Percentiles rank a stretch among this genome's conserved stretches.
Evolutionary conservation across 2,888 invertebrate species (phyloP).

Genomic region (Drosophila mimetica): DNA sequence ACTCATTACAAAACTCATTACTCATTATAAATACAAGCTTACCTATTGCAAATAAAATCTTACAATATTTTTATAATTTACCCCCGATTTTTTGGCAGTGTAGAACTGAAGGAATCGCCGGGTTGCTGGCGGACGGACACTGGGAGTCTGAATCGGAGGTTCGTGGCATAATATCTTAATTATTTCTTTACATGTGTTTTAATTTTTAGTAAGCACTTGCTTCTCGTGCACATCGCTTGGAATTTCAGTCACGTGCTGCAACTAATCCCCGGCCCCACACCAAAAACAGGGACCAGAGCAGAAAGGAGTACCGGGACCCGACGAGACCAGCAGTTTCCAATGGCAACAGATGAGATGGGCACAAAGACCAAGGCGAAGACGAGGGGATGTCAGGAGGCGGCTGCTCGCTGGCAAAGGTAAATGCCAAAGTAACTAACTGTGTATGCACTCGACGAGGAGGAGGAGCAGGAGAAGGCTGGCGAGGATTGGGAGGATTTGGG

Average conservation of each 20-base stretch:
- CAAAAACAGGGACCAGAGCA: slow-evolving; percentile 11
- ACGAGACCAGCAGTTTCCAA: slow-evolving; percentile 30
- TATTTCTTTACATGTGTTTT: slow-evolving; percentile 78
- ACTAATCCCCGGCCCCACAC: slow-evolving; percentile 63
- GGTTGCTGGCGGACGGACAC: background rate
- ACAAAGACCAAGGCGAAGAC: slow-evolving; percentile 21
- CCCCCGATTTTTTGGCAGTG: slow-evolving; percentile 6
- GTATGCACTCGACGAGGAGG: slow-evolving; percentile 40
- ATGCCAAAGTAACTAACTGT: slow-evolving; percentile 71
- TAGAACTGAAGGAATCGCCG: background rate
- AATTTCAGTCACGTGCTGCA: slow-evolving; percentile 75
- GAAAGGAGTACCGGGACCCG: background rate
- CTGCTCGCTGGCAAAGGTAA: slow-evolving; percentile 55
- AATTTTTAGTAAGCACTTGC: slow-evolving; percentile 73
- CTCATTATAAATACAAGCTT: too few relatives aligned
- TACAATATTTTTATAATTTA: rapidly evolving
- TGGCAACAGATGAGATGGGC: slow-evolving; percentile 64
- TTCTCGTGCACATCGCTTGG: slow-evolving; percentile 43
- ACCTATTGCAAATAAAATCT: background rate
- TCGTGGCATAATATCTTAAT: slow-evolving; percentile 70
- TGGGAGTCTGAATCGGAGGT: background rate
- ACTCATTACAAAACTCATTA: too few relatives aligned
- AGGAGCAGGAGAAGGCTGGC: too few relatives aligned
- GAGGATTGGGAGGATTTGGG: background rate
- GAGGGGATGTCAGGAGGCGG: slow-evolving; percentile 14